phyloP scores from a whole-genome alignment of 2,888 invertebrate species.

The Pristionchus japonicus region DNA sequence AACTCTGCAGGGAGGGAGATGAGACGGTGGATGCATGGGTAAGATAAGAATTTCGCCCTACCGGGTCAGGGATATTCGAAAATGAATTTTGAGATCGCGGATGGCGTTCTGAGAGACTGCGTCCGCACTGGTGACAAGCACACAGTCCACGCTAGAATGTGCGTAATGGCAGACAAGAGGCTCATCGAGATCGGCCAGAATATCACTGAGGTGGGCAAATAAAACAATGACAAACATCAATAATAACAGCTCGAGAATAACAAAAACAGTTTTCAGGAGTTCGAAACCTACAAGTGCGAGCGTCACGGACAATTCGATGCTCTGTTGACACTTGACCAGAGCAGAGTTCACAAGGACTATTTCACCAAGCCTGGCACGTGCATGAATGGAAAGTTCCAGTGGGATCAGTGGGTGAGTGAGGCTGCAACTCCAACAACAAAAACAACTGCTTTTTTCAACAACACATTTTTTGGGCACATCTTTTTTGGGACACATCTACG shows the following conservation, averaged over 20 bases:
- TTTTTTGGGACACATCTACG: no score
- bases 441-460: no score
- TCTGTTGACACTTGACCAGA: neutral
- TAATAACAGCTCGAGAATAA: neutral
- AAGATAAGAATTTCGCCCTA: neutral
- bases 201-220: neutral
- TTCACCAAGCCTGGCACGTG: neutral
- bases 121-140: neutral
- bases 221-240: neutral
- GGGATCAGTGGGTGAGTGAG: neutral
- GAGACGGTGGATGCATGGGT: neutral
- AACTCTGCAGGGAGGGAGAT: neutral
- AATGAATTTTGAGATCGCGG: no score
- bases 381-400: neutral
- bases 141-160: neutral
- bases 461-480: no score
- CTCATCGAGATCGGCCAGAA: neutral
- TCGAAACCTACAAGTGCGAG: neutral
- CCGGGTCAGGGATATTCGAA: no score
- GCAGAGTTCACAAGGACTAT: neutral
- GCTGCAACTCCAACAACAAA: no score
- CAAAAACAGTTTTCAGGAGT: neutral
- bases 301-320: neutral
- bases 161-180: neutral
- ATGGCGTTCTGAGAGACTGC: neutral